phyloP scores from a whole-genome alignment of 2,888 invertebrate species.

The Cataglyphis cursor region DNA sequence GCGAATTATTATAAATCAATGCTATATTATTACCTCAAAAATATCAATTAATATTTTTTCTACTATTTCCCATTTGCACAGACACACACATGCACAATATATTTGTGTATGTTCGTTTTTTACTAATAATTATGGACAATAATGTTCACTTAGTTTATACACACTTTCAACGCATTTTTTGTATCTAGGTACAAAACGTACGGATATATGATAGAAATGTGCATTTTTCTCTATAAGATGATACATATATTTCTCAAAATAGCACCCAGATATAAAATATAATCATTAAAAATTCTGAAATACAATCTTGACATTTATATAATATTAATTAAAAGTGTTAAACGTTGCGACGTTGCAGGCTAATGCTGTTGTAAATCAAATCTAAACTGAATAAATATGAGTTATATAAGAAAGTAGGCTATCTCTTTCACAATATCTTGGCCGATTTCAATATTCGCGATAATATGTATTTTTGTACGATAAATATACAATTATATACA shows the following conservation, averaged over 20 bases:
- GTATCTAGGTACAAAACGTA: constrained; percentile 47
- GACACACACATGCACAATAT: background rate
- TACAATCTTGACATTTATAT: background rate
- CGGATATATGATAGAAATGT: constrained; percentile 25
- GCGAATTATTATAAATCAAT: background rate
- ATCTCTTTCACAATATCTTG: background rate
- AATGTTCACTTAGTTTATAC: constrained; percentile 38
- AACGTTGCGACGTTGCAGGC: background rate
- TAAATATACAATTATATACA: constrained; percentile 53
- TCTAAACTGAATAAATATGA: constrained; percentile 24
- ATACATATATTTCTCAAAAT: constrained; percentile 9
- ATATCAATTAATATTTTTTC: constrained; percentile 20
- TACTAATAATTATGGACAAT: constrained; percentile 2
- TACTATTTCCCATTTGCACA: constrained; percentile 2
- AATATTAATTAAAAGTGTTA: constrained; percentile 12
- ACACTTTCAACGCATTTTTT: constrained; percentile 22
- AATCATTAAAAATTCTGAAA: constrained; percentile 10
- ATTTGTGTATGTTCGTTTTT: background rate
- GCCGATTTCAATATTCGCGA: constrained; percentile 3
- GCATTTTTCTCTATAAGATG: background rate
- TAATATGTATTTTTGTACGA: background rate
- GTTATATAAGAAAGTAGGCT: constrained; percentile 1
- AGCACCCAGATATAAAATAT: constrained; percentile 3
- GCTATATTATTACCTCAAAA: constrained; percentile 1
- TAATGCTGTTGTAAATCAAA: background rate